Evolutionary conservation across 2,113 vertebrate species (phyloP).

Genomic region (Hepsetus odoe): DNA sequence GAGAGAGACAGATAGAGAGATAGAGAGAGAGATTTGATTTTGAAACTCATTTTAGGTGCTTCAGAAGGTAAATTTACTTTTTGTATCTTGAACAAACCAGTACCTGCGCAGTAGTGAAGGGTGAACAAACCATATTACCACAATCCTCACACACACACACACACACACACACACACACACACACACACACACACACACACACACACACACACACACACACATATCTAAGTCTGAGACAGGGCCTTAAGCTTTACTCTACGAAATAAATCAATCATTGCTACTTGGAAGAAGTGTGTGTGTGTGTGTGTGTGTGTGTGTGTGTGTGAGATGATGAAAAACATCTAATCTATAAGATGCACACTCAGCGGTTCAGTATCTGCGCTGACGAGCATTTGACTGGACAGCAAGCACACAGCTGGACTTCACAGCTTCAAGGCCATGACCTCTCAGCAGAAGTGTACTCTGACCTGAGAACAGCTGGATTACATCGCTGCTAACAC

Average conservation of each 20-base stretch:
- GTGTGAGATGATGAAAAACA: constrained; percentile 15
- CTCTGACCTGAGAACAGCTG: background rate
- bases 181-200: too few relatives aligned
- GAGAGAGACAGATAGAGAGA: too few relatives aligned
- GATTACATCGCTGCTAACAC: background rate
- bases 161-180: too few relatives aligned
- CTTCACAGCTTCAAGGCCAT: background rate
- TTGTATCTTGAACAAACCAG: too few relatives aligned
- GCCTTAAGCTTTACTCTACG: constrained; percentile 21
- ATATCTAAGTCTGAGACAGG: background rate
- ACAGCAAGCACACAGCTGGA: background rate
- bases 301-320: constrained; percentile 3
- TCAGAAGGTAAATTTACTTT: too few relatives aligned
- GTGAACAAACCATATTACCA: too few relatives aligned
- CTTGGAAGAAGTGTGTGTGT: background rate
- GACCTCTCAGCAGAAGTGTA: background rate
- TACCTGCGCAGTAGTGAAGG: too few relatives aligned
- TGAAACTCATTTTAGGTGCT: too few relatives aligned
- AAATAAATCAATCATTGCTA: constrained; percentile 29
- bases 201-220: too few relatives aligned
- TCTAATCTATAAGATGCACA: constrained; percentile 31
- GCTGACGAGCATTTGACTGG: background rate
- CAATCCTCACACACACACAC: background rate
- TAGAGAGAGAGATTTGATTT: too few relatives aligned
- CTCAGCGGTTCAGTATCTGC: constrained; percentile 34